Base-by-base conservation (phyloP, 2,888 invertebrate genomes). In the Mesorhabditis spiculigera region DNA sequence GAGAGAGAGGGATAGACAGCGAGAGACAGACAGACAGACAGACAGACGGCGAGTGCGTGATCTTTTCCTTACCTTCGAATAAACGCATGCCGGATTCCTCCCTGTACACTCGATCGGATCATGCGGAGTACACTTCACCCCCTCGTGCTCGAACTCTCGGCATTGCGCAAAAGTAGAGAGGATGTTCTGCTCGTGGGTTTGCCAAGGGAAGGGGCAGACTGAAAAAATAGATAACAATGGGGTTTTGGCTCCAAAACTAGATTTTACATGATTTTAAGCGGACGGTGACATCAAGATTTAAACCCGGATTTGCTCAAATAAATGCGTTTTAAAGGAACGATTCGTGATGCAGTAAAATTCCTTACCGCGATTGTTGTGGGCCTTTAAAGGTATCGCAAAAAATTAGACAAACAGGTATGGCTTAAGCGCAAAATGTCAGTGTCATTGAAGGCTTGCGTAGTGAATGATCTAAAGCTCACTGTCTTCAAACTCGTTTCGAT, bases 21-120 rank as follows among this genome's bases (percentile, higher is more conserved):
- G 28, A 28, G 28, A 28, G 28, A 28, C 28, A 28, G 28, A 50
- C 58, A 28, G 28, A 50, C 58, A 50, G 58, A 50, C 8, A 13
- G 58, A 50, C n/a, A 10, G 58, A 50, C n/a, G 8, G 8, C 58
- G n/a, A 50, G 8, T 50, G 10, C 8, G n/a, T 50, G 10, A 50
- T n/a, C 8, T 10, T 50, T 13, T 13, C 16, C 8, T 65, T 10
- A 43, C 63, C 69, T 80, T 80, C 10, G 78, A 78, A 45, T 76
- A 72, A 6, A 80, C 74, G 67, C 81, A 81, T 4, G 71, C 75
- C 16, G 81, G 81, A 67, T 81, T 81, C 41, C 81, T 66, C 8
- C 81, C 81, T 4, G 81, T 80, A 65, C 81, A 81, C 62, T 81
- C 81, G 16, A 81, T 77, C 6, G 81, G 81, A 63, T 81, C 81